A percentile compares a stretch with the other conserved stretches of the same genome.
Conservation (phyloP, 1,140 invertebrate genomes). For the Drosophila melanogaster region DNA sequence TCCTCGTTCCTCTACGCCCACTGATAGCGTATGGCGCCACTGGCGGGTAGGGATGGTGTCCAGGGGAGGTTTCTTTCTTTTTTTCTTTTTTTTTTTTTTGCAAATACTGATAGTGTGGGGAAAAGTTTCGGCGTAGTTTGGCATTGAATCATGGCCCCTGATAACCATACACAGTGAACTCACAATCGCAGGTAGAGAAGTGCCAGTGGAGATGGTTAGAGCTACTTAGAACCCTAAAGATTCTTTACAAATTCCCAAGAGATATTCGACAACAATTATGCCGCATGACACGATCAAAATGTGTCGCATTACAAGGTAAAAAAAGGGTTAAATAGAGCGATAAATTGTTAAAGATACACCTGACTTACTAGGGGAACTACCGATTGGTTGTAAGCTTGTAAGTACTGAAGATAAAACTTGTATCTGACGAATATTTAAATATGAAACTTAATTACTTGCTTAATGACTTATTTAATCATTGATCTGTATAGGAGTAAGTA, state of each 20-base stretch:
- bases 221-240: slow-evolving; percentile 19
- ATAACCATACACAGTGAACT: slow-evolving; percentile 15
- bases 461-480: no score
- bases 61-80: not conserved
- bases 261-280: slow-evolving; percentile 63
- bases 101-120: slow-evolving; percentile 3
- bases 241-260: slow-evolving; percentile 7
- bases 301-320: slow-evolving; percentile 31
- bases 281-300: slow-evolving; percentile 72
- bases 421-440: not conserved
- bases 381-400: not conserved
- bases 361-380: not conserved
- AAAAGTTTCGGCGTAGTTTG: slow-evolving; percentile 25
- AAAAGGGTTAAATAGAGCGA: not conserved
- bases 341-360: not conserved
- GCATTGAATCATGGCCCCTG: slow-evolving; percentile 26
- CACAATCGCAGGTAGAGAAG: slow-evolving; percentile 21
- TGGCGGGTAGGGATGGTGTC: not conserved
- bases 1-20: slow-evolving; percentile 41
- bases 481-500: no score
- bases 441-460: not conserved
- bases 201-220: not conserved
- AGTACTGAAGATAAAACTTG: not conserved
- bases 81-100: not conserved
- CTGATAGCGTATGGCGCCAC: slow-evolving; percentile 51